A percentile compares a stretch with the other conserved stretches of the same genome.
Evolutionary conservation across 2,797 vertebrate genomes (phyloP).

Genomic region (Peromyscus eremicus): DNA sequence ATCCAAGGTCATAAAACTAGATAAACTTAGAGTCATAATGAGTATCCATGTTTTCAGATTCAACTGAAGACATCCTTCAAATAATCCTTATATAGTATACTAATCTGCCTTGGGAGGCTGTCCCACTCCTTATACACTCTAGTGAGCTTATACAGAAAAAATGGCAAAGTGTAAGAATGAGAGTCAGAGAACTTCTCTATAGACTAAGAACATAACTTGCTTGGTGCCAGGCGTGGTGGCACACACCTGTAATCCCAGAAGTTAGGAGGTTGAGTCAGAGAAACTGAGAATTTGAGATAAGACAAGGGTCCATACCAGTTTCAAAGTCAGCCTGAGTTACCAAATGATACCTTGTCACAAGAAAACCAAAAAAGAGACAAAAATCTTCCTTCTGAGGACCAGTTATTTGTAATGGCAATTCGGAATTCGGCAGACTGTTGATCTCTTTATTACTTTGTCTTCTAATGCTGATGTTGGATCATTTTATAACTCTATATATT

Average conservation of each 20-base stretch:
- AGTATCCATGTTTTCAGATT: not conserved
- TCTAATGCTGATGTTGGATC: slow-evolving; percentile 1
- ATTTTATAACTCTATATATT: not conserved
- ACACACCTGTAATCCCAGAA: not conserved
- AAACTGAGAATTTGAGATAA: not conserved
- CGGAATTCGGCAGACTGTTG: not conserved
- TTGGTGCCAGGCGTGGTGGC: not conserved
- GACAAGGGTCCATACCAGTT: not conserved
- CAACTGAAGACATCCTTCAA: not conserved
- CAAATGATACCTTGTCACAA: not conserved
- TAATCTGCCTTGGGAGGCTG: not conserved
- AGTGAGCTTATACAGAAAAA: slow-evolving; percentile 11
- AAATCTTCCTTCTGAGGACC: not conserved
- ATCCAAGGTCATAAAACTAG: not conserved
- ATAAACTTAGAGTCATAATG: slow-evolving; percentile 29
- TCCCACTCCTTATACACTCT: not conserved
- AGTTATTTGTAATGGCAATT: not conserved
- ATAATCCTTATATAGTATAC: not conserved
- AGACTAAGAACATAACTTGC: slow-evolving; percentile 39
- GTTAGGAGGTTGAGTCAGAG: not conserved
- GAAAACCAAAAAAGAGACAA: not conserved
- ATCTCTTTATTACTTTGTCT: slow-evolving; percentile 27
- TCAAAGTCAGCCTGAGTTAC: not conserved
- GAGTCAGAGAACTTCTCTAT: not conserved
- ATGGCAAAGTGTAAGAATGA: not conserved